Conservation (phyloP, 2,113 vertebrate species). For the Pomatostomus ruficeps region DNA sequence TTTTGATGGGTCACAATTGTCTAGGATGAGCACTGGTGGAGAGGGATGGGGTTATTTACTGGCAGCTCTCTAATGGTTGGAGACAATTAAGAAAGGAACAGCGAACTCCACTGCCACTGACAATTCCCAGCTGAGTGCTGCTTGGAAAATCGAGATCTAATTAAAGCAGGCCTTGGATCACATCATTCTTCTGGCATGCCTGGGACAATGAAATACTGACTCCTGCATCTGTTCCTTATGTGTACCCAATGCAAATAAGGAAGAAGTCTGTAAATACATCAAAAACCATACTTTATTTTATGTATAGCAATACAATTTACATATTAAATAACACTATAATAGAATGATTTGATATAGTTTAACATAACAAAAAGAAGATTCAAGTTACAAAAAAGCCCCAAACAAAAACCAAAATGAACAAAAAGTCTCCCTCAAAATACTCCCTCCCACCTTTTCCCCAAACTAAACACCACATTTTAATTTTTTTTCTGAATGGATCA, state of each 20-base stretch:
- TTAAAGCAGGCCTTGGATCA: constrained; percentile 39
- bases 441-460: constrained; percentile 54
- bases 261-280: constrained; percentile 80
- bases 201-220: constrained; percentile 35
- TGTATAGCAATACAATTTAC: constrained; percentile 99
- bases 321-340: constrained; percentile 99
- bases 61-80: neutral
- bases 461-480: constrained; percentile 72
- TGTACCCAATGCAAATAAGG: constrained; percentile 31
- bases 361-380: constrained; percentile 81
- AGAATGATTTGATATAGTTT: constrained; percentile 96
- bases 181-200: constrained; percentile 1
- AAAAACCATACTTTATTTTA: constrained; percentile 99
- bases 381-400: constrained; percentile 84
- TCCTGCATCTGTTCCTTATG: neutral
- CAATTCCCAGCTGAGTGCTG: neutral
- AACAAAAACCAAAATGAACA: constrained; percentile 65
- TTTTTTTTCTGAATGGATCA: constrained; percentile 69
- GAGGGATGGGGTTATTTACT: neutral
- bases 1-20: neutral
- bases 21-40: neutral
- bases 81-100: neutral
- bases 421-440: constrained; percentile 67
- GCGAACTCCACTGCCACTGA: neutral
- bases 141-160: constrained; percentile 19